Conservation (phyloP, 2,113 vertebrate species). For the Dipodomys ordii region DNA sequence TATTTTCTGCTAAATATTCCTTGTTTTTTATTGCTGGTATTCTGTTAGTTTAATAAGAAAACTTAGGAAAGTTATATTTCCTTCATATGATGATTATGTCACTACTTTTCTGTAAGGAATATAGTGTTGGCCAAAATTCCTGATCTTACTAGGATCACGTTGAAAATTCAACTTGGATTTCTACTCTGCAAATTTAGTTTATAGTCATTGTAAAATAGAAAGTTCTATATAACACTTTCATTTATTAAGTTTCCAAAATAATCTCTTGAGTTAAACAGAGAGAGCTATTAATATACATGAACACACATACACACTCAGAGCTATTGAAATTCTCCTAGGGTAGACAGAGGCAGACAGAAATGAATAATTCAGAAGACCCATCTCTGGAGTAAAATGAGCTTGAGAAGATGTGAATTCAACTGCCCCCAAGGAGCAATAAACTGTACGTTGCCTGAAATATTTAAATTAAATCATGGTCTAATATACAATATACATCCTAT, state of each 20-base stretch:
- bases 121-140: background rate
- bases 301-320: background rate
- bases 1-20: background rate
- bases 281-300: constrained; percentile 34
- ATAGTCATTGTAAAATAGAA: background rate
- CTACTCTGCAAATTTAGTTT: constrained; percentile 4
- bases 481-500: constrained; percentile 53
- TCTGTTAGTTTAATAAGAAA: background rate
- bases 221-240: constrained; percentile 22
- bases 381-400: constrained; percentile 56
- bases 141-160: background rate
- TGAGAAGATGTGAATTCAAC: constrained; percentile 50
- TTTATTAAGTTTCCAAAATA: constrained; percentile 43
- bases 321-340: constrained; percentile 47
- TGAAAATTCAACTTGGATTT: constrained; percentile 41
- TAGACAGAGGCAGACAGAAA: constrained; percentile 54
- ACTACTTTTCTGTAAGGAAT: background rate
- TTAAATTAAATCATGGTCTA: constrained; percentile 72
- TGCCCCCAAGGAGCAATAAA: constrained; percentile 66
- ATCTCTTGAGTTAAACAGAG: constrained; percentile 45
- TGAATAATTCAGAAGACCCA: constrained; percentile 60
- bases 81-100: background rate
- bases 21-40: background rate
- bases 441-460: constrained; percentile 56
- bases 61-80: background rate